These are phyloP conservation scores for Poecilobothrus nobilitatus DNA, from an alignment of 2,888 invertebrate species.

Conservation along the genomic window DNA sequence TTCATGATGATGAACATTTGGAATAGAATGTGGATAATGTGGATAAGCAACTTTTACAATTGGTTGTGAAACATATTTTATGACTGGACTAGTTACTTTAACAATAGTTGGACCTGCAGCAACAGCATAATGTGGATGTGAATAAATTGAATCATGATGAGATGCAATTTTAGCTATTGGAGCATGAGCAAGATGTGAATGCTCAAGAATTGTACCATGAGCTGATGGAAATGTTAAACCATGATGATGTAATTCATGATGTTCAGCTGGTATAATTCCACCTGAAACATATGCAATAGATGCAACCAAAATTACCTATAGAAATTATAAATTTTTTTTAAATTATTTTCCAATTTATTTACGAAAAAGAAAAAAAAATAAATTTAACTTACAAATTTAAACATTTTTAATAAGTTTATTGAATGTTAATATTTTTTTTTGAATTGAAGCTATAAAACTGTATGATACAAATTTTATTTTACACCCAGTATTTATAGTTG, in stretches of 20 bases:
- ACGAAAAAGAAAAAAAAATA: no score
- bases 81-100: no score
- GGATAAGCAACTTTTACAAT: not conserved
- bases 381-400: no score
- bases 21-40: not conserved
- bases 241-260: not conserved
- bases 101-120: not conserved
- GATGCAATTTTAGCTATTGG: not conserved
- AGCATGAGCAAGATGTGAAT: not conserved
- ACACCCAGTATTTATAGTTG: no score
- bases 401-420: no score
- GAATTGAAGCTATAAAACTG: no score
- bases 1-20: not conserved
- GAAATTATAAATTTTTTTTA: no score
- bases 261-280: not conserved
- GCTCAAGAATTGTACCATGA: not conserved
- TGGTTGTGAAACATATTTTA: not conserved
- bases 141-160: no score
- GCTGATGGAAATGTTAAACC: not conserved
- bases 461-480: no score
- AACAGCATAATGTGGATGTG: no score
- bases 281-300: not conserved
- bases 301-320: not conserved
- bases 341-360: no score
- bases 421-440: no score